A percentile compares a stretch with the other conserved stretches of the same genome.
phyloP scores from a whole-genome alignment of 1,140 invertebrate species.

The Drosophila ogumai region DNA sequence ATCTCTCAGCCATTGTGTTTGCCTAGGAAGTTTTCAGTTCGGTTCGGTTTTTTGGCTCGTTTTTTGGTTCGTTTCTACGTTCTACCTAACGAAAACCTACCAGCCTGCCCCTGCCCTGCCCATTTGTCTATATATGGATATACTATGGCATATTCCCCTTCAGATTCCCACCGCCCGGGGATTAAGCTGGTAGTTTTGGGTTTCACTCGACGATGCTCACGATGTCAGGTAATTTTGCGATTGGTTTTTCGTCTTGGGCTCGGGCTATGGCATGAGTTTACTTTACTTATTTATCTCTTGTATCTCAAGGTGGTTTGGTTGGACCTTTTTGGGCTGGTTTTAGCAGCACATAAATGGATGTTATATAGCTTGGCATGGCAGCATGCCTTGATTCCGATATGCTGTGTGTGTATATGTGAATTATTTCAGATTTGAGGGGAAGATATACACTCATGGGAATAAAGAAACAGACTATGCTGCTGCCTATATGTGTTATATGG shows the following conservation, averaged over 20 bases:
- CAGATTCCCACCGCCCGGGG: slow-evolving; percentile 17
- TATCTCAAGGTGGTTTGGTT: slow-evolving; percentile 65
- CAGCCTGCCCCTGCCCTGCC: slow-evolving; percentile 5
- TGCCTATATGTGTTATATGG: neutral
- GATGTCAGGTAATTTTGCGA: slow-evolving; percentile 61
- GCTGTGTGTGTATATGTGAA: slow-evolving; percentile 15
- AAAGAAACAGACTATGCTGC: slow-evolving; percentile 43
- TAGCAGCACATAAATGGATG: slow-evolving; percentile 43
- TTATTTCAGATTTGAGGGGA: slow-evolving; percentile 39
- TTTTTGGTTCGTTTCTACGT: slow-evolving; percentile 43
- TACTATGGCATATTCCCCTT: slow-evolving; percentile 24
- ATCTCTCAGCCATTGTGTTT: slow-evolving; percentile 47
- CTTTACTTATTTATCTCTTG: slow-evolving; percentile 52
- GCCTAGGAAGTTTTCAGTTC: slow-evolving; percentile 43
- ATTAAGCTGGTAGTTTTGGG: slow-evolving; percentile 59
- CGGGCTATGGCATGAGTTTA: slow-evolving; percentile 39
- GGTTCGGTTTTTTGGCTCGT: slow-evolving; percentile 44
- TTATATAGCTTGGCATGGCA: slow-evolving; percentile 34
- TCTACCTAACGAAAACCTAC: slow-evolving; percentile 31
- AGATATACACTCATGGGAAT: slow-evolving; percentile 38
- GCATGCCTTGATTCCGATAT: slow-evolving; percentile 22
- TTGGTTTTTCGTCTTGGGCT: slow-evolving; percentile 64
- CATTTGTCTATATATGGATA: slow-evolving; percentile 1
- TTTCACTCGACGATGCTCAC: slow-evolving; percentile 52
- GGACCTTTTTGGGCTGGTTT: slow-evolving; percentile 38